Evolutionary conservation across 1,140 invertebrate species (phyloP).

Genomic region (Adelges cooleyi): DNA sequence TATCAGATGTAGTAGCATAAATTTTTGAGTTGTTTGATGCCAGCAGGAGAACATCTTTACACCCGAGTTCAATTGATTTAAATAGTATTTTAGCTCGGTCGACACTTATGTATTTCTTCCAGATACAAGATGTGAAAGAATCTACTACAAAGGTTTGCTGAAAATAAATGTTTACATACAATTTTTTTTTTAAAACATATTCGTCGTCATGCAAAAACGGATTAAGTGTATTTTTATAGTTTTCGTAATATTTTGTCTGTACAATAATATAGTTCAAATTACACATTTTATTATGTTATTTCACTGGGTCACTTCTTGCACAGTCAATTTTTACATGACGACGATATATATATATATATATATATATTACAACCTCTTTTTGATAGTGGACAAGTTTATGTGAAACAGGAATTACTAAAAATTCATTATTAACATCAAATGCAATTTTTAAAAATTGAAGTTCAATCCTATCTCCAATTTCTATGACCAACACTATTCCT

Average conservation of each 20-base stretch:
- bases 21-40: neutral
- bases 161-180: neutral
- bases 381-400: too few species aligned
- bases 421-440: neutral
- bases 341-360: too few species aligned
- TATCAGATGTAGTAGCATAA: constrained; percentile 4
- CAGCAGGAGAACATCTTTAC: neutral
- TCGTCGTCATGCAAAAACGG: too few species aligned
- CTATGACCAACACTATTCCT: neutral
- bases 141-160: constrained; percentile 6
- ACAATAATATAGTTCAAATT: too few species aligned
- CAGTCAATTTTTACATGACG: too few species aligned
- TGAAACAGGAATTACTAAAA: too few species aligned
- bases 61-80: neutral
- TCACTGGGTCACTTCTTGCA: too few species aligned
- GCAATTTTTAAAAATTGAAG: constrained; percentile 3
- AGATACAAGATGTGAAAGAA: constrained; percentile 7
- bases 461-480: neutral
- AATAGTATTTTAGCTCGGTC: neutral
- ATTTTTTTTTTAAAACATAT: neutral
- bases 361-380: too few species aligned
- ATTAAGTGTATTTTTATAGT: too few species aligned
- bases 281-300: too few species aligned
- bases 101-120: neutral
- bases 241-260: too few species aligned